These are phyloP conservation scores for Gnathonemus echidnorhynchus DNA, from an alignment of 2,113 vertebrate species.

Conservation along the genomic window DNA sequence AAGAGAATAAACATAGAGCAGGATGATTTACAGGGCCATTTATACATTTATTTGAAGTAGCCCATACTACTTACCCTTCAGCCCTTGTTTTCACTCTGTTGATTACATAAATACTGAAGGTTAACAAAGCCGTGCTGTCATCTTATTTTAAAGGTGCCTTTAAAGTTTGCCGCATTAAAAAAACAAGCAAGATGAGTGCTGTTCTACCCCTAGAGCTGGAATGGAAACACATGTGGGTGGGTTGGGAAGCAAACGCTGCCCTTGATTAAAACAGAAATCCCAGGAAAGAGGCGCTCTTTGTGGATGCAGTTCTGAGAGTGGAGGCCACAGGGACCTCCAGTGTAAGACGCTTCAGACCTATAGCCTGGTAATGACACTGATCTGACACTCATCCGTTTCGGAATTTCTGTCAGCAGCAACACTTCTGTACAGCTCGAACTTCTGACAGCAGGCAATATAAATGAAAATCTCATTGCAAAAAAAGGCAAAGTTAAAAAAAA, in stretches of 20 bases:
- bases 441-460: constrained; percentile 47
- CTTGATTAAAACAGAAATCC: constrained; percentile 53
- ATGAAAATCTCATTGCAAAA: constrained; percentile 33
- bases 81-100: not conserved
- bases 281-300: constrained; percentile 41
- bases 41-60: not conserved
- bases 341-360: constrained; percentile 57
- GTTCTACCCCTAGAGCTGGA: not conserved
- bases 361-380: constrained; percentile 55
- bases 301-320: constrained; percentile 37
- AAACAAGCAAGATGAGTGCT: not conserved
- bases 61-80: not conserved
- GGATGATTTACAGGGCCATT: not conserved
- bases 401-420: constrained; percentile 53
- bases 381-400: constrained; percentile 55
- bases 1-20: not conserved
- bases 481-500: not conserved
- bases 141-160: constrained; percentile 4
- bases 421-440: constrained; percentile 46
- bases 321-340: constrained; percentile 47
- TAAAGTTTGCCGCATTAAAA: not conserved
- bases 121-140: not conserved
- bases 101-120: not conserved
- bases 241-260: constrained; percentile 39
- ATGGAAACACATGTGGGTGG: constrained; percentile 33